Base-by-base conservation (phyloP, 2,797 vertebrate species). In the Gallirallus australis region DNA sequence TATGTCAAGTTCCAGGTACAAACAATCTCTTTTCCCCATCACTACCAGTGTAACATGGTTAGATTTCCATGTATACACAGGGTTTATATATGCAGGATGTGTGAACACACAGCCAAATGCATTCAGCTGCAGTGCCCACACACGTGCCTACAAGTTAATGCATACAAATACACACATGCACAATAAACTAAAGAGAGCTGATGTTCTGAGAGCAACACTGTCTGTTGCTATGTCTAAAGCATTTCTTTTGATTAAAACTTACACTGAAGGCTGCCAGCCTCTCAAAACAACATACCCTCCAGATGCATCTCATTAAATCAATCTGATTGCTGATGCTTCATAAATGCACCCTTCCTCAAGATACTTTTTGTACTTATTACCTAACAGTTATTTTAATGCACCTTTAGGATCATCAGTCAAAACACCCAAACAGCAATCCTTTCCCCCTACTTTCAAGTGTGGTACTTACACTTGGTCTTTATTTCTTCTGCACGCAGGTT, bases 101-200 rank as follows among this genome's bases (percentile, higher is more conserved):
- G 56, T 42, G 18, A 56, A 39, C 42, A 87, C 27, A n/a, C 25
- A 76, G 37, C 37, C 37, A 37, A 37, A 11, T 11, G 37, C 37
- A 11, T 37, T 10, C 37, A 37, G 56, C 27, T 19, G 31, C 30
- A 71, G 37, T 5, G 6, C 11, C 72, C 52, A 48, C 35, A n/a
- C 27, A 48, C 5, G 2, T 5, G 45, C 33, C 61, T 52, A 0
- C 21, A 59, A 48, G 1, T 9, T 40, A 31, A 71, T 19, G 48
- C 40, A 82, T 9, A 35, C 9, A 64, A 70, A 89, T 4, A 27
- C 6, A 52, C 23, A 66, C 37, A 37, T 3, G 4, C 12, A 53
- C 9, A 48, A 52, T 33, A 56, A 56, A 6, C 30, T 24, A 50
- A 33, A 68, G 18, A 24, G 0, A 54, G 27, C 6, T 10, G 20